Evolutionary conservation across 2,113 vertebrate species (phyloP).

Genomic region (Pseudorasbora parva): DNA sequence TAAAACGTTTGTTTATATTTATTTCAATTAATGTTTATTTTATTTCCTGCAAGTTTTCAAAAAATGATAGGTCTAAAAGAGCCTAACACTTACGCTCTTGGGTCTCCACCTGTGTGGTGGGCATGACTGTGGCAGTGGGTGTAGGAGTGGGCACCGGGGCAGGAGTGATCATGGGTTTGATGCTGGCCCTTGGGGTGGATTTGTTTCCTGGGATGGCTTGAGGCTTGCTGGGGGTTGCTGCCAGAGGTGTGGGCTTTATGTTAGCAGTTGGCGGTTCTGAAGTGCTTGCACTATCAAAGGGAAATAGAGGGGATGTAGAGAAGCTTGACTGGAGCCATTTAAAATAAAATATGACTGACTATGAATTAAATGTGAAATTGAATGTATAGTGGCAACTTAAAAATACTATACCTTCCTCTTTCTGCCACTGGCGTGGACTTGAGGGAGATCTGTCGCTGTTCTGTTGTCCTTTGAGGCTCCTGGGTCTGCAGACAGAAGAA

Average conservation of each 20-base stretch:
- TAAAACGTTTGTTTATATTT: neutral
- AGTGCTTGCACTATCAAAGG: conserved; percentile 81
- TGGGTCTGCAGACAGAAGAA: conserved; percentile 77
- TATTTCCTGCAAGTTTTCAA: neutral
- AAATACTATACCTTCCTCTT: conserved; percentile 85
- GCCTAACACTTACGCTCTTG: conserved; percentile 83
- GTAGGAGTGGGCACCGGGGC: conserved; percentile 92
- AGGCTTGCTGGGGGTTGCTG: conserved; percentile 91
- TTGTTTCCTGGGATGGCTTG: conserved; percentile 92
- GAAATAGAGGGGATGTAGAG: neutral
- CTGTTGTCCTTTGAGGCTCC: conserved; percentile 87
- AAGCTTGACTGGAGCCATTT: neutral
- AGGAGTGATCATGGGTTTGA: conserved; percentile 97
- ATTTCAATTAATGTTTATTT: neutral
- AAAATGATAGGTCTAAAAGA: neutral
- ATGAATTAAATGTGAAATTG: neutral
- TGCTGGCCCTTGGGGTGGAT: conserved; percentile 93
- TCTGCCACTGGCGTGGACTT: conserved; percentile 91
- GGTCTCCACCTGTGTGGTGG: conserved; percentile 94
- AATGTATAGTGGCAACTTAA: neutral
- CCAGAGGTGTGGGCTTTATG: conserved; percentile 96
- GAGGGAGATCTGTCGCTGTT: conserved; percentile 87
- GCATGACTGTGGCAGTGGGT: conserved; percentile 98
- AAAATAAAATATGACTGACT: neutral
- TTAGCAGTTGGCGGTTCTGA: conserved; percentile 97